Evolutionary conservation across 2,797 vertebrate species (phyloP).

Genomic region (Schizopygopsis malacanthus): DNA sequence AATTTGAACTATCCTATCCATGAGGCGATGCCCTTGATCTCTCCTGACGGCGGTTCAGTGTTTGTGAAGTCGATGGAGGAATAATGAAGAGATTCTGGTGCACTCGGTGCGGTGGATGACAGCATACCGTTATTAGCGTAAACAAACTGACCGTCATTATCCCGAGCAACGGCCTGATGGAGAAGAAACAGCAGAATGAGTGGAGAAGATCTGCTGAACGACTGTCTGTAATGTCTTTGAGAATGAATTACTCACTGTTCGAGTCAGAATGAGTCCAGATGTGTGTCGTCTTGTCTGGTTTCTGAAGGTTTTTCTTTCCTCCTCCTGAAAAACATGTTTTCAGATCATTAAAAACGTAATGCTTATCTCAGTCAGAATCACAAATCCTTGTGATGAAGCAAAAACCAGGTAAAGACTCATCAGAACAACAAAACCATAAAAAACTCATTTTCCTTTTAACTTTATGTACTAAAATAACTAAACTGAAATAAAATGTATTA

Average conservation of each 20-base stretch:
- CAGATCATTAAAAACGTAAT: background rate
- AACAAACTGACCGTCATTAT: background rate
- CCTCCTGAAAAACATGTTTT: background rate
- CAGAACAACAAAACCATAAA: background rate
- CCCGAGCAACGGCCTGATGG: background rate
- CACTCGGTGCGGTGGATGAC: background rate
- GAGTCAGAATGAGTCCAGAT: background rate
- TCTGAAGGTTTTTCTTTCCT: background rate
- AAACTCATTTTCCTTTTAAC: no score
- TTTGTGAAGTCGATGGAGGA: constrained; percentile 21
- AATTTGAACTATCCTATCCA: no score
- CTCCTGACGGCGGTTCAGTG: background rate
- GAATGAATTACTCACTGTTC: constrained; percentile 3
- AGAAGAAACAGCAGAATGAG: background rate
- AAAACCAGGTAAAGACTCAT: background rate
- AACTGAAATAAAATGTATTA: no score
- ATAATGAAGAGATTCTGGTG: constrained; percentile 17
- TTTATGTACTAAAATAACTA: no score
- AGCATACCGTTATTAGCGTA: background rate
- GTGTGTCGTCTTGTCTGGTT: background rate
- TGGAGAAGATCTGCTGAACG: no score
- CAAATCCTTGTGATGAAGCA: background rate
- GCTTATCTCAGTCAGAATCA: background rate
- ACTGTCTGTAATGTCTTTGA: background rate
- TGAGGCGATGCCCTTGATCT: background rate